Evolutionary conservation across 2,888 invertebrate species (phyloP).

Genomic region (Galerucella pusilla): DNA sequence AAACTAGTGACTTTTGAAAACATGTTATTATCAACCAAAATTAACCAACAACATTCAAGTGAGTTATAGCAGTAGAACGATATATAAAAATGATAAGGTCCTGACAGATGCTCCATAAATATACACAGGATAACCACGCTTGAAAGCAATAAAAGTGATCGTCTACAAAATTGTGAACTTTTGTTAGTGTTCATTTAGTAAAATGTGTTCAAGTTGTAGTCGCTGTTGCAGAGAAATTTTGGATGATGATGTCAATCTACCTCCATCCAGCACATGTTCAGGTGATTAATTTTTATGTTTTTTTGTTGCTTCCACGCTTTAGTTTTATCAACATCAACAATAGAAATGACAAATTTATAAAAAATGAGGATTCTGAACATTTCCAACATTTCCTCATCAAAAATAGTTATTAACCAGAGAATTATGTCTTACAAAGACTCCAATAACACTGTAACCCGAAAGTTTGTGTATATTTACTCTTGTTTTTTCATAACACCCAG

Average conservation of each 20-base stretch:
- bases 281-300: constrained; percentile 53
- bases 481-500: too few relatives aligned
- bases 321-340: neutral
- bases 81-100: constrained; percentile 20
- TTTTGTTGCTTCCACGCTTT: neutral
- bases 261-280: constrained; percentile 63
- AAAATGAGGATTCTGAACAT: too few relatives aligned
- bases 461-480: too few relatives aligned
- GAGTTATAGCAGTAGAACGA: constrained; percentile 20
- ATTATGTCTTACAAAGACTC: too few relatives aligned
- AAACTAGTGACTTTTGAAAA: neutral
- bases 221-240: constrained; percentile 61
- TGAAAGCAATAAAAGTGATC: neutral
- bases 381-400: too few relatives aligned
- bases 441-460: too few relatives aligned
- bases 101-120: constrained; percentile 20
- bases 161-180: neutral
- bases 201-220: constrained; percentile 64
- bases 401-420: too few relatives aligned
- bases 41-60: neutral
- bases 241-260: constrained; percentile 58
- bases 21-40: neutral
- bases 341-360: too few relatives aligned
- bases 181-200: neutral
- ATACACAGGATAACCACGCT: neutral